Conservation (phyloP, 1,140 invertebrate genomes). For the Trichonephila clavata region DNA sequence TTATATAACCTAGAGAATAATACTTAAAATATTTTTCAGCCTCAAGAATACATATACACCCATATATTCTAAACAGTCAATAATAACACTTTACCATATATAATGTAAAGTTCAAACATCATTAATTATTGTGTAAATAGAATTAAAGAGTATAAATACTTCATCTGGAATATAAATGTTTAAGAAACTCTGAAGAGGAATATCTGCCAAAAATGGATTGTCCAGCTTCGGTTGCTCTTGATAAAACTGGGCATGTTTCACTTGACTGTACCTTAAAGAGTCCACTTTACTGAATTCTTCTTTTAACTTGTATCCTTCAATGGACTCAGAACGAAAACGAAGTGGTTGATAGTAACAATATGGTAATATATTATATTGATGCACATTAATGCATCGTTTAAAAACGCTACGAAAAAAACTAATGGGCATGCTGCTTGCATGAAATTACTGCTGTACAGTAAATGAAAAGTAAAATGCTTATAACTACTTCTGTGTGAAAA, state of each 20-base stretch:
- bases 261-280: background rate
- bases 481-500: no score
- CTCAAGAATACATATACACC: no score
- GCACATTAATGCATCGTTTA: background rate
- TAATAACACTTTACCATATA: no score
- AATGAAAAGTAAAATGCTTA: no score
- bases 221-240: conserved; percentile 80
- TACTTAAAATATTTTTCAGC: no score
- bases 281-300: background rate
- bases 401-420: background rate
- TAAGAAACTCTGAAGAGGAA: conserved; percentile 79
- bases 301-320: background rate
- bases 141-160: conserved; percentile 77
- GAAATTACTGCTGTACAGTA: conserved; percentile 78
- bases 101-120: no score
- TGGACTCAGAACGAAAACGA: background rate
- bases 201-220: conserved; percentile 81
- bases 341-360: background rate
- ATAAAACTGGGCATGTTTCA: conserved; percentile 80
- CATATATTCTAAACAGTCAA: no score
- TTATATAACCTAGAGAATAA: no score
- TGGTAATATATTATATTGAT: background rate
- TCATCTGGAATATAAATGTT: conserved; percentile 79
- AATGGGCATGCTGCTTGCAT: conserved; percentile 43
- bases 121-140: no score